Base-by-base conservation (phyloP, 2,113 vertebrate species). In the Empidonax alnorum region DNA sequence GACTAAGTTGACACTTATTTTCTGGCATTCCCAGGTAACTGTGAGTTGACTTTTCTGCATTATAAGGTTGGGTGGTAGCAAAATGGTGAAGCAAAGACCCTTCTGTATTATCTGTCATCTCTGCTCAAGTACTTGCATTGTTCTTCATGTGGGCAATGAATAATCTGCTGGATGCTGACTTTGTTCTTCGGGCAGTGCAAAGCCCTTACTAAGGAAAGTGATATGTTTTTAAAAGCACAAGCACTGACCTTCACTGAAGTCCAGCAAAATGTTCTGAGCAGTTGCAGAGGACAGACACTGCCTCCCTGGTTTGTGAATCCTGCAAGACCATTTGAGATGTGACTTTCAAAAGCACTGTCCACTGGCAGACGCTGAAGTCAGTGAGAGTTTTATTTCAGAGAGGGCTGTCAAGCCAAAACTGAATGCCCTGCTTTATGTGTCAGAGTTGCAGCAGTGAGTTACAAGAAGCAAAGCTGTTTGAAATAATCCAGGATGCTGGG, bases 171-270 rank as follows among this genome's bases (percentile, higher is more conserved):
- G 62, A 8, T 78, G 86, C 95, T 95, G 94, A 92, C 88, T 61
- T 77, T 39, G 68, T 95, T 89, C 82, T 95, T 80, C 87, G 83
- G 53, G 47, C 71, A 63, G 21, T 44, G 52, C 90, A 96, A 93
- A 88, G 12, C 19, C 63, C 79, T 90, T 87, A 50, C 67, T 85
- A 47, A 93, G 87, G 82, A 21, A 69, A 69, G 84, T 35, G 56
- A 6, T 66, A 31, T 30, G 52, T 92, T 13, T 87, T 93, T 22
- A 23, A 66, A 83, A 93, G 74, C 66, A 15, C 55, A 14, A 83
- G 74, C 63, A 17, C 3, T 93, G 84, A 90, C 94, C 82, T 97
- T 96, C 84, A 15, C 20, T 87, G 46, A 52, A 83, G 84, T 74
- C 59, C 82, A 94, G 53, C 37, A 50, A 24, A 91, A 47, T 27